Evolutionary conservation across 1,140 invertebrate genomes (phyloP), one percentile per base, ranked within the genome.

Genomic region (Rhopalosiphum padi): DNA sequence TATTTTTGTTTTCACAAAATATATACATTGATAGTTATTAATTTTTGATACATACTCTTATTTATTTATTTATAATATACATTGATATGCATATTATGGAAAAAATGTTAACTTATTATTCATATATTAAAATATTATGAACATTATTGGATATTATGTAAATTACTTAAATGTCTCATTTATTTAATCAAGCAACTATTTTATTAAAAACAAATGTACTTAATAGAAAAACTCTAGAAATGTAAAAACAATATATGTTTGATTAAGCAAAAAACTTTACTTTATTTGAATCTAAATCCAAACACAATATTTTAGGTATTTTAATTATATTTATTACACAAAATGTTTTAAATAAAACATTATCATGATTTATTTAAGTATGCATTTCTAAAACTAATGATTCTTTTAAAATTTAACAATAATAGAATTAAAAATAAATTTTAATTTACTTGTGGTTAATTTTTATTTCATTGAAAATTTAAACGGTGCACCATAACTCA

Each of bases 11-110:
- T 77, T n/a, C 18, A 77, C 18, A 77, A 77, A 11, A 77, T 18
- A 77, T 77, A 18, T n/a, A 77, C 30, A 77, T n/a, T 77, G n/a
- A n/a, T 77, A 77, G 60, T 77, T 77, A 77, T 77, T n/a, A 77
- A n/a, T 77, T 77, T n/a, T 77, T 77, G 60, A 77, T 77, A n/a
- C 1, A 77, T 53, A 51, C 8, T 46, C 46, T 11, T 46, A 46
- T 46, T 46, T n/a, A 46, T 46, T 46, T n/a, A 77, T n/a, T 77
- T 18, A 68, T n/a, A n/a, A n/a, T 68, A n/a, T 68, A 68, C 11
- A n/a, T n/a, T n/a, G 11, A 77, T 77, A n/a, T 77, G 15, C 30
- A 35, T 77, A n/a, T n/a, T 77, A 18, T n/a, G 15, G 15, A n/a
- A 77, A 77, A 77, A 18, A n/a, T n/a, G 4, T n/a, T 68, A 15